Evolutionary conservation across 2,797 vertebrate genomes (phyloP).

Genomic region (Sebastes miniatus): DNA sequence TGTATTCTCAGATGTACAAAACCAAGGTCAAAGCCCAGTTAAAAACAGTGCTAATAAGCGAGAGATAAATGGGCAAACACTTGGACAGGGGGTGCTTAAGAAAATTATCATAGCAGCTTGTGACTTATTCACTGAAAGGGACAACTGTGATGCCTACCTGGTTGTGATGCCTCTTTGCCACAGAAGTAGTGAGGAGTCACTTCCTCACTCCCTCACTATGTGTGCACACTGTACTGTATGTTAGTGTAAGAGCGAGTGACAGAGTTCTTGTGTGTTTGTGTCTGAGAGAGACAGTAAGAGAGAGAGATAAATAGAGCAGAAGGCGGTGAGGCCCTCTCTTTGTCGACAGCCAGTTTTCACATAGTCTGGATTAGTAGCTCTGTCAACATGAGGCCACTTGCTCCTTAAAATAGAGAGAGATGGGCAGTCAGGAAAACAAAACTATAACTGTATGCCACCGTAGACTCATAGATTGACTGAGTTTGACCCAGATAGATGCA

Average conservation of each 20-base stretch:
- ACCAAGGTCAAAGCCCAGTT: not conserved
- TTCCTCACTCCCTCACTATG: not conserved
- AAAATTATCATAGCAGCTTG: not conserved
- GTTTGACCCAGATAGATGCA: conserved; percentile 29
- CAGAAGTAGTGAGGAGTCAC: not conserved
- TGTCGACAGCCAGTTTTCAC: conserved; percentile 64
- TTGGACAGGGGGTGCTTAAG: not conserved
- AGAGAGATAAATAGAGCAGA: not conserved
- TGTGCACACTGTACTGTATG: not conserved
- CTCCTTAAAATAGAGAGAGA: conserved; percentile 76
- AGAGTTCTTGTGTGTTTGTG: not conserved
- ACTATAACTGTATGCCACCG: conserved; percentile 12
- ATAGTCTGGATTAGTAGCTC: conserved; percentile 69
- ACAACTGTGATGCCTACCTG: not conserved
- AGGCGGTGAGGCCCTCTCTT: conserved; percentile 21
- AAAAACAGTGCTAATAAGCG: not conserved
- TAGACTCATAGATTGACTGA: conserved; percentile 42
- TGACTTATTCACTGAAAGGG: not conserved
- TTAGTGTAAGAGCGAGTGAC: not conserved
- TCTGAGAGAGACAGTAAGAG: not conserved
- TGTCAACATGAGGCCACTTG: conserved; percentile 59
- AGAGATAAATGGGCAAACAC: not conserved
- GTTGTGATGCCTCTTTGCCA: not conserved
- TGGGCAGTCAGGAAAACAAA: conserved; percentile 63
- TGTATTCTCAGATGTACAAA: not conserved